Conservation (phyloP, 2,113 vertebrate species). For the Marmota monax region DNA sequence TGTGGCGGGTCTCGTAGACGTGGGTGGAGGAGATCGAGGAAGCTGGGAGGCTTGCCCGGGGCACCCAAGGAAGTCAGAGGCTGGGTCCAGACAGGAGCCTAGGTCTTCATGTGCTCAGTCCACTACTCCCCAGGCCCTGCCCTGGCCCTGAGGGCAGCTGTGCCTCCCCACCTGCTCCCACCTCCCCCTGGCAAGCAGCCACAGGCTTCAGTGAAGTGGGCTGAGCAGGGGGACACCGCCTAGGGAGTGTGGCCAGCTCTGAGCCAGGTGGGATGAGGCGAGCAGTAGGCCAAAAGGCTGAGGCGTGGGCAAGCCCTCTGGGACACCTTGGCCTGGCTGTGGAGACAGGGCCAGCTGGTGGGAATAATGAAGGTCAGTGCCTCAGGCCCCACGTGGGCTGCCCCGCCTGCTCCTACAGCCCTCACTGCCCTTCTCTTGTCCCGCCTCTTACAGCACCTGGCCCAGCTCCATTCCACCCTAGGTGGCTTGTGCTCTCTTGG, state of each 20-base stretch:
- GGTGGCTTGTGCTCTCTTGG: background rate
- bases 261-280: background rate
- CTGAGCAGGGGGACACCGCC: background rate
- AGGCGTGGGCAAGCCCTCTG: background rate
- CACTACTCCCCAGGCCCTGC: background rate
- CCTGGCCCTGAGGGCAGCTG: background rate
- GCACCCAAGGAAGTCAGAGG: background rate
- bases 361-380: conserved; percentile 37
- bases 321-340: background rate
- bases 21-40: background rate
- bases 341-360: background rate
- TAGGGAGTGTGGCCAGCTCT: background rate
- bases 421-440: background rate
- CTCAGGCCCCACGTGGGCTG: background rate
- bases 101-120: background rate
- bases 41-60: background rate
- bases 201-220: background rate
- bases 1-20: background rate
- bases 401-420: background rate
- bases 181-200: background rate
- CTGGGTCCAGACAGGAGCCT: background rate
- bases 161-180: background rate
- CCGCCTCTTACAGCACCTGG: background rate
- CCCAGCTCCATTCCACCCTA: background rate
- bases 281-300: background rate